Conservation (phyloP, 37 sponge, comb jelly and placozoan species). For the Chondrilla cf. caribensis region DNA sequence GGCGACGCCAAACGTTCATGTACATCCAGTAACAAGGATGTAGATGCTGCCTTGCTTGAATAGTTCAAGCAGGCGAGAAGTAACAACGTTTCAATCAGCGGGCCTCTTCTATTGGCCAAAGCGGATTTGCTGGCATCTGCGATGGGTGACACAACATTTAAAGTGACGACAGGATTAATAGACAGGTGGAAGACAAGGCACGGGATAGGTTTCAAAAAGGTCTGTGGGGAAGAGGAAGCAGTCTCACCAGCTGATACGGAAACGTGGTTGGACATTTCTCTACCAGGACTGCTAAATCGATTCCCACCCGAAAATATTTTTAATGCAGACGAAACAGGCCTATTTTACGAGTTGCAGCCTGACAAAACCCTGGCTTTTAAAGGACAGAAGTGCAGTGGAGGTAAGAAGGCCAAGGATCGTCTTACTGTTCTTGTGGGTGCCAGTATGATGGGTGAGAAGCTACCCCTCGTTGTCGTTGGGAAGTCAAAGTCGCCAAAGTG, state of each 20-base stretch:
- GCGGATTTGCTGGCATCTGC: not conserved
- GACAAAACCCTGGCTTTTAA: constrained; percentile 11
- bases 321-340: not conserved
- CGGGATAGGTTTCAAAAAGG: too few relatives aligned
- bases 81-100: not conserved
- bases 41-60: too few relatives aligned
- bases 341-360: constrained; percentile 3
- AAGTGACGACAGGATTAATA: not conserved
- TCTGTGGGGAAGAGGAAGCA: too few relatives aligned
- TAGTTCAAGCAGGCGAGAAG: not conserved
- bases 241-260: not conserved
- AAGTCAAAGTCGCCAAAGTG: constrained; percentile 6
- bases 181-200: constrained; percentile 11
- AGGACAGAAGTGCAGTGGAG: constrained; percentile 14
- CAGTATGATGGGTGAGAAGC: constrained; percentile 10
- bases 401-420: constrained; percentile 9
- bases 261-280: not conserved
- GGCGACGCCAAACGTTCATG: too few relatives aligned
- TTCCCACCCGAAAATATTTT: not conserved
- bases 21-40: too few relatives aligned
- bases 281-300: not conserved
- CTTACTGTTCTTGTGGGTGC: constrained; percentile 25
- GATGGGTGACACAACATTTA: not conserved
- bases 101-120: not conserved
- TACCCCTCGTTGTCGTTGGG: constrained; percentile 16